These are phyloP conservation scores for Drosophila hamatofila DNA, from an alignment of 2,888 invertebrate genomes.

Conservation along the genomic window DNA sequence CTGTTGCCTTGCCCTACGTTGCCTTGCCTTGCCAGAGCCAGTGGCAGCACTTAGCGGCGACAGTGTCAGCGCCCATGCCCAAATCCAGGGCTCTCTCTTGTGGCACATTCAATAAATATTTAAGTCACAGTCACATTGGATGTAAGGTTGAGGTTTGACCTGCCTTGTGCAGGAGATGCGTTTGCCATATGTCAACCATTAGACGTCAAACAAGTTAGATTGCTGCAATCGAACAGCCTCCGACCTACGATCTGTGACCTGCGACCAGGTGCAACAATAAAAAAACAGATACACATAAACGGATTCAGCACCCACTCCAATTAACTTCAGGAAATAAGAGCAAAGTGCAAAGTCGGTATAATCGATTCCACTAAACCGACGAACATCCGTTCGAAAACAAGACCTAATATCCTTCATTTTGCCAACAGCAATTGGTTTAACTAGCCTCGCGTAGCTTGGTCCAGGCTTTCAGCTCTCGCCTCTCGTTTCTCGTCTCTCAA, in stretches of 20 bases:
- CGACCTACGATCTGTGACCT: not conserved
- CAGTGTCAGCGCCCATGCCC: conserved; percentile 26
- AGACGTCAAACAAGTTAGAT: conserved; percentile 21
- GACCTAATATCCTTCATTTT: conserved; percentile 6
- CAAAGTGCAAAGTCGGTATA: conserved; percentile 1
- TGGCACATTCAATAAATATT: conserved; percentile 70
- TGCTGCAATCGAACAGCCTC: conserved; percentile 1
- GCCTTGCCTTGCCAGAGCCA: conserved; percentile 1
- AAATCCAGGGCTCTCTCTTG: conserved; percentile 23
- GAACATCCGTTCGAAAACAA: not conserved
- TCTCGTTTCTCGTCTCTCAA: too few species aligned
- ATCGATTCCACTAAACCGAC: conserved; percentile 6
- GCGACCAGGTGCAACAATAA: not conserved
- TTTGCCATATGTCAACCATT: conserved; percentile 36
- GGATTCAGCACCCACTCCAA: conserved; percentile 5
- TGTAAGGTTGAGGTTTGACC: conserved; percentile 31
- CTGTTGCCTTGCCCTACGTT: conserved; percentile 17
- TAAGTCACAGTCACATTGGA: conserved; percentile 46
- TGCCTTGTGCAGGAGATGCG: conserved; percentile 17
- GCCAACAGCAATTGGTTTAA: conserved; percentile 12
- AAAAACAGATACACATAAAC: not conserved
- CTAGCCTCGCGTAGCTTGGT: conserved; percentile 14
- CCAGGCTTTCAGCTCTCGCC: not conserved
- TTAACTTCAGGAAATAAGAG: conserved; percentile 7
- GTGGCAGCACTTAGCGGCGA: conserved; percentile 41